These are phyloP conservation scores for Brotula barbata DNA, from an alignment of 2,797 vertebrate genomes.

Conservation along the genomic window DNA sequence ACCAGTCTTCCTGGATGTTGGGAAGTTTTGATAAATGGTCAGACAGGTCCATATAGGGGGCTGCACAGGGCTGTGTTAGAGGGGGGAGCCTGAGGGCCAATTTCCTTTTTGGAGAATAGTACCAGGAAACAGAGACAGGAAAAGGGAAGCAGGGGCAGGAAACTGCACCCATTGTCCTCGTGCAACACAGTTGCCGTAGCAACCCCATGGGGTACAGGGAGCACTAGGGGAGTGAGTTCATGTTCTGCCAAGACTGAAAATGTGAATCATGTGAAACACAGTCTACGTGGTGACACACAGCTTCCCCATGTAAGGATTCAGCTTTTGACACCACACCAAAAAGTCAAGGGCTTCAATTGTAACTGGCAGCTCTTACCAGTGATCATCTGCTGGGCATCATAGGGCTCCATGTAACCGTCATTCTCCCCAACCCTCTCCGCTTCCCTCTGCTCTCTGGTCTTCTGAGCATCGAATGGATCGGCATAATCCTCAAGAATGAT, in stretches of 20 bases:
- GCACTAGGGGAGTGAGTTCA: conserved; percentile 54
- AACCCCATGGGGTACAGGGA: conserved; percentile 63
- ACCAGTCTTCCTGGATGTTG: conserved; percentile 75
- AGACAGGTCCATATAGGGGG: conserved; percentile 63
- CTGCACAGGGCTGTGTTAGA: conserved; percentile 57
- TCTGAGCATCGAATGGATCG: conserved; percentile 91
- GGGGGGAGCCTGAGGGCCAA: conserved; percentile 61
- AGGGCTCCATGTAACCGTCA: conserved; percentile 96
- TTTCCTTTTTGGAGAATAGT: conserved; percentile 85
- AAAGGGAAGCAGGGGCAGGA: conserved; percentile 88
- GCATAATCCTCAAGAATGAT: conserved; percentile 95
- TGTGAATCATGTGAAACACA: conserved; percentile 28
- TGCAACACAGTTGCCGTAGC: conserved; percentile 69
- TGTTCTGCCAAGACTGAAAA: conserved; percentile 43
- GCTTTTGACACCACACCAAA: conserved; percentile 1
- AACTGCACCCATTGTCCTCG: conserved; percentile 87
- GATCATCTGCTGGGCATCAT: conserved; percentile 96
- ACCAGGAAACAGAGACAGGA: conserved; percentile 88
- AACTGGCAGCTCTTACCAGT: conserved; percentile 79
- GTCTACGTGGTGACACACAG: neutral
- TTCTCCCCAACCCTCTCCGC: conserved; percentile 89
- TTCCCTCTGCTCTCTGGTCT: conserved; percentile 88
- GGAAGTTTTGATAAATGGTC: conserved; percentile 77
- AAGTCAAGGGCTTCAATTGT: neutral
- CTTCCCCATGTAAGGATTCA: conserved; percentile 8